Percentiles rank a stretch among this genome's conserved stretches.
Conservation (phyloP, 2,888 invertebrate genomes). For the Diaphora mendica region DNA sequence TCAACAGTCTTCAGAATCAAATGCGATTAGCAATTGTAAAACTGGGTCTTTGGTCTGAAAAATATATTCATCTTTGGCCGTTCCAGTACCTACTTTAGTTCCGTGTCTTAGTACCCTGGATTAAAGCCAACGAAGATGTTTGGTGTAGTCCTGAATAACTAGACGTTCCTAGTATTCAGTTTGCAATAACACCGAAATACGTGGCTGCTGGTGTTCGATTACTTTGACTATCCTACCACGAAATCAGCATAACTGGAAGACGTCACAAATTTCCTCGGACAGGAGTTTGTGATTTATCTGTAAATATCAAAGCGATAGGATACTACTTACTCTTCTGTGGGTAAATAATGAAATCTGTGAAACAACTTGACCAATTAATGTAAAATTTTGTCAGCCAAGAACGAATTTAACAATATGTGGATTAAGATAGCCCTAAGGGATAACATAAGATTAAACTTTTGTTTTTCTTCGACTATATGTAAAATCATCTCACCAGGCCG, state of each 20-base stretch:
- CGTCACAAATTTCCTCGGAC: not conserved
- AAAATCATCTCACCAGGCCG: too few relatives aligned
- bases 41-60: not conserved
- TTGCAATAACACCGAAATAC: constrained; percentile 71
- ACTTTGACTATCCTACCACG: constrained; percentile 52
- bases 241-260: constrained; percentile 10
- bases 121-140: constrained; percentile 84
- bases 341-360: not conserved
- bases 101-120: constrained; percentile 68
- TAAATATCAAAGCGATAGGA: not conserved
- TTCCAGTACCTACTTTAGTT: constrained; percentile 56
- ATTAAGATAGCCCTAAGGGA: too few relatives aligned
- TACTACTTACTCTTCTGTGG: not conserved
- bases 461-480: too few relatives aligned
- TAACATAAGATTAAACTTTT: too few relatives aligned
- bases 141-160: constrained; percentile 79
- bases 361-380: not conserved
- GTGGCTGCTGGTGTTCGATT: constrained; percentile 43
- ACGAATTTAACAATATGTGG: too few relatives aligned
- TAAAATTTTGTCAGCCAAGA: not conserved
- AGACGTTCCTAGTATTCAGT: constrained; percentile 68
- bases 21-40: not conserved
- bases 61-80: constrained; percentile 6
- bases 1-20: not conserved
- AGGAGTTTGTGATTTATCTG: not conserved